Conservation (phyloP, 2,113 vertebrate genomes). For the Hiodon alosoides region DNA sequence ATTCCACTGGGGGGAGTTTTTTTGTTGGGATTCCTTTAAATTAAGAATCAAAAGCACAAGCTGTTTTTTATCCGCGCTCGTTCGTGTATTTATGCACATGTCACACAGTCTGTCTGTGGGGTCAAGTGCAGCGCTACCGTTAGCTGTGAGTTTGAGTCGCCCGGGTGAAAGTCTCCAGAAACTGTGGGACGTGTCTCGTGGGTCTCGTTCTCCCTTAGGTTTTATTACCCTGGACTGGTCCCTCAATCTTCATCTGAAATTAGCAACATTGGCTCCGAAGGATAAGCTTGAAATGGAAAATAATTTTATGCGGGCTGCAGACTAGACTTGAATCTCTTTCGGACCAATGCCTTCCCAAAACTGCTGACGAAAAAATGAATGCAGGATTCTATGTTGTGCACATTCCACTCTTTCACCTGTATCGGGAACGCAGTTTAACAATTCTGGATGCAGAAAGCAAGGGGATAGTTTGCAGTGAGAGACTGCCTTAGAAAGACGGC, state of each 20-base stretch:
- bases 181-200: neutral
- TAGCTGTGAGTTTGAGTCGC: too few relatives aligned
- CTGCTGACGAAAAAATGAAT: too few relatives aligned
- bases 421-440: neutral
- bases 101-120: neutral
- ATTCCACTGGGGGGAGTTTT: neutral
- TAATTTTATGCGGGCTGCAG: neutral
- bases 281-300: slow-evolving; percentile 2
- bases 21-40: neutral
- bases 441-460: neutral
- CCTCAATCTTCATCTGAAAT: neutral
- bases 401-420: neutral
- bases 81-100: neutral
- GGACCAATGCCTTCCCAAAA: neutral
- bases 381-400: neutral
- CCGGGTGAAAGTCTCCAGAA: neutral
- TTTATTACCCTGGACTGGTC: neutral
- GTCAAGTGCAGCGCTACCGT: neutral
- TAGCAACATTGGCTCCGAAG: neutral
- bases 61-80: neutral
- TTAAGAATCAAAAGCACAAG: neutral
- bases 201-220: neutral
- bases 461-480: neutral
- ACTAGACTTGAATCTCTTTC: neutral
- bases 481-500: neutral